Percentiles rank a stretch among this genome's conserved stretches.
Evolutionary conservation across 2,888 invertebrate species (phyloP).

Genomic region (Miltochrista miniata): DNA sequence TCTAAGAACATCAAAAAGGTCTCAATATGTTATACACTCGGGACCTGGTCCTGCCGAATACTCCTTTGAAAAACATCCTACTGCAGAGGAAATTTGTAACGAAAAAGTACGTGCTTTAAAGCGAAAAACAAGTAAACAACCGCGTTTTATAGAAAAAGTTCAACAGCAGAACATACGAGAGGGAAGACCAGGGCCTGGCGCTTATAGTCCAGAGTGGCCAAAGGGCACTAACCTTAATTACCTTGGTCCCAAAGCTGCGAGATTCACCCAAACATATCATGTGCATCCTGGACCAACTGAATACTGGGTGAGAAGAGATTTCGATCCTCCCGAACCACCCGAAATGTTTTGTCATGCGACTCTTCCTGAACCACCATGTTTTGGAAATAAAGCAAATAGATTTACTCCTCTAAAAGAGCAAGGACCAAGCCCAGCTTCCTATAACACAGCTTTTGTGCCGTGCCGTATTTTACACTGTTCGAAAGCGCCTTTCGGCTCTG

Average conservation of each 20-base stretch:
- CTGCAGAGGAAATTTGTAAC: slow-evolving; percentile 45
- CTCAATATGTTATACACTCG: slow-evolving; percentile 25
- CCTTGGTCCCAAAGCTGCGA: slow-evolving; percentile 54
- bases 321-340: slow-evolving; percentile 49
- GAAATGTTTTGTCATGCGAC: slow-evolving; percentile 44
- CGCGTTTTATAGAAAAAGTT: slow-evolving; percentile 65
- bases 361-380: slow-evolving; percentile 54
- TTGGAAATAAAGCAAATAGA: slow-evolving; percentile 59
- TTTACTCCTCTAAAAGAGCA: slow-evolving; percentile 50
- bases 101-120: slow-evolving; percentile 56
- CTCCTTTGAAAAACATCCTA: slow-evolving; percentile 37
- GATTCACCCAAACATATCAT: slow-evolving; percentile 46
- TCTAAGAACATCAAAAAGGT: slow-evolving; percentile 51
- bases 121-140: slow-evolving; percentile 60
- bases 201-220: slow-evolving; percentile 54
- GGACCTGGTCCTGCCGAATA: slow-evolving; percentile 69
- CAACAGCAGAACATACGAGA: slow-evolving; percentile 57
- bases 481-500: slow-evolving; percentile 56
- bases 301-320: slow-evolving; percentile 57
- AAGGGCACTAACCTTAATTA: slow-evolving; percentile 44
- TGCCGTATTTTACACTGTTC: slow-evolving; percentile 48
- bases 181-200: slow-evolving; percentile 59
- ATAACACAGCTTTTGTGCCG: slow-evolving; percentile 37
- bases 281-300: slow-evolving; percentile 60
- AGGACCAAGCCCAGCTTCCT: slow-evolving; percentile 64